phyloP scores from a whole-genome alignment of 2,113 vertebrate species.

The Tenrec ecaudatus region DNA sequence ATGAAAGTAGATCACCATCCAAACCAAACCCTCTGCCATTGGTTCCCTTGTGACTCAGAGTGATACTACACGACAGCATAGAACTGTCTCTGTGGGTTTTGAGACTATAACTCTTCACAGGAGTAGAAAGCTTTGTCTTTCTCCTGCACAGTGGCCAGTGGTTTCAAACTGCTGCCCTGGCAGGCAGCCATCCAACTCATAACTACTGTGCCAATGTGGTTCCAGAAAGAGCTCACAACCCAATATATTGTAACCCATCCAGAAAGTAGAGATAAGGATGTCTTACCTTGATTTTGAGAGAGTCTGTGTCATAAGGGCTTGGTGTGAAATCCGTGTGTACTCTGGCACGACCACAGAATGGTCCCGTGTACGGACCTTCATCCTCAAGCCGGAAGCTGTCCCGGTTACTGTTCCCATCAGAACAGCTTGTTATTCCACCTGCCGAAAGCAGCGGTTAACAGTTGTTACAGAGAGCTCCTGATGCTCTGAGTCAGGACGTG shows the following conservation, averaged over 20 bases:
- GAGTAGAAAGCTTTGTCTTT: no score
- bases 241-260: background rate
- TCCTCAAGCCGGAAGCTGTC: slow-evolving; percentile 93
- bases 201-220: background rate
- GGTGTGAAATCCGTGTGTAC: slow-evolving; percentile 96
- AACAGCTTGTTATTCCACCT: slow-evolving; percentile 96
- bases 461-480: background rate
- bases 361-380: slow-evolving; percentile 86
- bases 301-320: slow-evolving; percentile 96
- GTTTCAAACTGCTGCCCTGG: no score
- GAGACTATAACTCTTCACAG: no score
- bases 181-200: no score
- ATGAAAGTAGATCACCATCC: no score
- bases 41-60: no score
- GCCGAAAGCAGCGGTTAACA: slow-evolving; percentile 58
- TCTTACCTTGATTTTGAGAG: slow-evolving; percentile 94
- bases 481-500: background rate
- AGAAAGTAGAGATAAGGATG: background rate
- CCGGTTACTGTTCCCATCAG: slow-evolving; percentile 92
- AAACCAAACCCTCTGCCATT: no score
- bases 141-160: no score
- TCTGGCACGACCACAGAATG: slow-evolving; percentile 92
- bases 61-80: no score
- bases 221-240: background rate
- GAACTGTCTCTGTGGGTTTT: no score